phyloP scores from a whole-genome alignment of 2,888 invertebrate genomes.

The Drosophila borealis region DNA sequence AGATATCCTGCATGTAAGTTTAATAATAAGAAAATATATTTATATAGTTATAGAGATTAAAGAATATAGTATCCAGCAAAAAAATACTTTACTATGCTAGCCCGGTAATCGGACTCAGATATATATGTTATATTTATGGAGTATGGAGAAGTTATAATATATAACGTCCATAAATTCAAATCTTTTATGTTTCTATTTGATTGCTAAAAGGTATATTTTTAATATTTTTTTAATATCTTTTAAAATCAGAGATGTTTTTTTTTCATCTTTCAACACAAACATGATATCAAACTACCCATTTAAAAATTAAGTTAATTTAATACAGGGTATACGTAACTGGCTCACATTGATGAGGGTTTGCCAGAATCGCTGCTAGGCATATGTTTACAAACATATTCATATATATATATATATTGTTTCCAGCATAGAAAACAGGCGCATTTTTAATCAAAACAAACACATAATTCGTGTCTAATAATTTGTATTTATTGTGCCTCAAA shows the following conservation, averaged over 20 bases:
- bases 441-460: constrained; percentile 74
- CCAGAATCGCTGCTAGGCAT: constrained; percentile 15
- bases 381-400: neutral
- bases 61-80: too few relatives aligned
- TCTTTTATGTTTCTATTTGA: too few relatives aligned
- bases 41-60: too few relatives aligned
- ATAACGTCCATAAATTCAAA: too few relatives aligned
- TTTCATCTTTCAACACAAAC: neutral
- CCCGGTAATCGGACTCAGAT: too few relatives aligned
- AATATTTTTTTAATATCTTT: too few relatives aligned
- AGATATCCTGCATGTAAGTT: constrained; percentile 5
- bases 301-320: neutral
- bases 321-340: constrained; percentile 15
- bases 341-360: constrained; percentile 62
- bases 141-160: too few relatives aligned
- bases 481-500: constrained; percentile 46
- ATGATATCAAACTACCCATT: neutral
- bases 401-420: constrained; percentile 8
- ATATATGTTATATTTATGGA: too few relatives aligned
- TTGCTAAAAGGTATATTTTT: too few relatives aligned
- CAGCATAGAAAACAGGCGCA: constrained; percentile 25
- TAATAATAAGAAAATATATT: too few relatives aligned
- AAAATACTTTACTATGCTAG: too few relatives aligned
- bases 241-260: too few relatives aligned
- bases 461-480: constrained; percentile 65